A percentile compares a stretch with the other conserved stretches of the same genome.
Conservation (phyloP, 2,888 invertebrate species). For the Calliscelio sp. region DNA sequence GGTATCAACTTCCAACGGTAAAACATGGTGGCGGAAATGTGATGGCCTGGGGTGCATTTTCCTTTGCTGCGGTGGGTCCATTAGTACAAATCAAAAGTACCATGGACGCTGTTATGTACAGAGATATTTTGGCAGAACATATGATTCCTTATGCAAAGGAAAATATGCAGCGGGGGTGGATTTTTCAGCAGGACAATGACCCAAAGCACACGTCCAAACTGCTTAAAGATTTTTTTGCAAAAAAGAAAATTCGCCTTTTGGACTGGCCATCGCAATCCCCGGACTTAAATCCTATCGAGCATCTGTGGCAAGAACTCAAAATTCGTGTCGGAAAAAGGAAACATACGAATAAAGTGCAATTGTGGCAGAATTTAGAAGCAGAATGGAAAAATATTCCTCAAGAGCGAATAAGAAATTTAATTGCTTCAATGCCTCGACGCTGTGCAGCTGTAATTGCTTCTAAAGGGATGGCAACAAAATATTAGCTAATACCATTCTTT, state of each 20-base stretch:
- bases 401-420: slow-evolving; percentile 31
- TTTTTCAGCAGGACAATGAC: slow-evolving; percentile 27
- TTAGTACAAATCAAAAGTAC: slow-evolving; percentile 53
- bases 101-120: slow-evolving; percentile 50
- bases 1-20: slow-evolving; percentile 40
- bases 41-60: slow-evolving; percentile 12
- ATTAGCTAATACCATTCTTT: slow-evolving; percentile 1
- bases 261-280: slow-evolving; percentile 37
- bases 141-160: slow-evolving; percentile 57
- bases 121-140: slow-evolving; percentile 44
- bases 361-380: slow-evolving; percentile 36
- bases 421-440: slow-evolving; percentile 38
- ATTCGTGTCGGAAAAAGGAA: slow-evolving; percentile 28
- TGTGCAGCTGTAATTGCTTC: slow-evolving; percentile 57
- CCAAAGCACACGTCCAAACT: slow-evolving; percentile 21
- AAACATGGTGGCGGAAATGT: slow-evolving; percentile 30
- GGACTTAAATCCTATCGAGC: slow-evolving; percentile 34
- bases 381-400: slow-evolving; percentile 50
- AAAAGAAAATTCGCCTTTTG: slow-evolving; percentile 33
- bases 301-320: slow-evolving; percentile 41
- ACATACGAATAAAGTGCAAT: slow-evolving; percentile 39
- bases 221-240: slow-evolving; percentile 23
- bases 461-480: no score
- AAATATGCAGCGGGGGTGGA: slow-evolving; percentile 34
- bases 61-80: slow-evolving; percentile 28